A percentile compares a stretch with the other conserved stretches of the same genome.
These are phyloP conservation scores for Cylas formicarius DNA, from an alignment of 1,140 invertebrate species.

Conservation along the genomic window DNA sequence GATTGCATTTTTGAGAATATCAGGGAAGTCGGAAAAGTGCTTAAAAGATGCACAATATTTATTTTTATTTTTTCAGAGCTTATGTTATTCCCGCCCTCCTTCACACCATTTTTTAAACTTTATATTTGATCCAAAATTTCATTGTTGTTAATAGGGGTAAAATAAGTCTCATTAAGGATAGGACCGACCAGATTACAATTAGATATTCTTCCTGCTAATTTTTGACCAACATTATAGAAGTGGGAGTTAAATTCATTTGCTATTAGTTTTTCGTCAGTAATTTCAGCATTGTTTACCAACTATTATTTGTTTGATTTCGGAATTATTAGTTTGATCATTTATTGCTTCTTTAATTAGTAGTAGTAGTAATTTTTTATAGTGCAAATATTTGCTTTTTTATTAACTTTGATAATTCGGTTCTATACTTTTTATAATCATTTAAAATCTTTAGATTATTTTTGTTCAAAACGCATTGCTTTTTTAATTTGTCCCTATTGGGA, in stretches of 20 bases:
- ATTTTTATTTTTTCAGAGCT: too few relatives aligned
- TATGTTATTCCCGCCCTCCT: too few relatives aligned
- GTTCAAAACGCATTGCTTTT: too few relatives aligned
- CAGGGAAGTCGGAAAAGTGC: too few relatives aligned
- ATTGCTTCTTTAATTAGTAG: slow-evolving; percentile 1
- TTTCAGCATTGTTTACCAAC: neutral
- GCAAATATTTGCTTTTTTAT: neutral
- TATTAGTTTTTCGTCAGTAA: neutral
- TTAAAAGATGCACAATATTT: too few relatives aligned
- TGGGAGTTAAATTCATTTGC: neutral
- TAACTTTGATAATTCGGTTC: too few relatives aligned
- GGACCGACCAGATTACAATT: too few relatives aligned
- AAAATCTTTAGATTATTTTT: neutral
- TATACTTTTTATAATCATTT: neutral
- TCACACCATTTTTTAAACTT: too few relatives aligned
- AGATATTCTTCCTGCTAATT: too few relatives aligned
- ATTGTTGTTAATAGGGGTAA: neutral
- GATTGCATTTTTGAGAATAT: too few relatives aligned
- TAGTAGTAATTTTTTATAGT: neutral
- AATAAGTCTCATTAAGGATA: neutral
- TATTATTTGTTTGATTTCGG: neutral
- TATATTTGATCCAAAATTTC: too few relatives aligned
- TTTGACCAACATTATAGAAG: neutral
- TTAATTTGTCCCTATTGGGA: too few relatives aligned
- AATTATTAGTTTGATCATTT: slow-evolving; percentile 1